Evolutionary conservation across 2,888 invertebrate genomes (phyloP), one percentile per base, ranked within the genome.

Genomic region (Sphaeridia pumilis): DNA sequence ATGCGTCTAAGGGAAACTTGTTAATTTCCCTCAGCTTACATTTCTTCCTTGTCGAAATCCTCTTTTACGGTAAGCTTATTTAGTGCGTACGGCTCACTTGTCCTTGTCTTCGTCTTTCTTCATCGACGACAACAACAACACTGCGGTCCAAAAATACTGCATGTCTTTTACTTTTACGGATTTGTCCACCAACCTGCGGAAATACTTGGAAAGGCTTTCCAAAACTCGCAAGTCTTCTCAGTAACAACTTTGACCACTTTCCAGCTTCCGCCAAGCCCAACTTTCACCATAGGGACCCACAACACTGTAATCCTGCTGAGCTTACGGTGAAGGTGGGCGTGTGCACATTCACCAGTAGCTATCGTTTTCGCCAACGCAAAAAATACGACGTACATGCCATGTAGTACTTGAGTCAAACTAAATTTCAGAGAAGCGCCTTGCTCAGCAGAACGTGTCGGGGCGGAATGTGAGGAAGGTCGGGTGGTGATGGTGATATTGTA

Each of bases 61-160:
- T 63, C 51, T 53, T 63, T 49, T 63, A 63, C 58, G 63, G 63
- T 63, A 61, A 63, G 63, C 38, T 10, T 5, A 26, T 26, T 36
- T n/a, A 3, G 3, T 46, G 28, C 25, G n/a, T n/a, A n/a, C n/a
- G n/a, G n/a, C n/a, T n/a, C n/a, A n/a, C n/a, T 26, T 12, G 4
- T 24, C 12, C 42, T 20, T 20, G 10, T 24, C 3, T 3, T 4
- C 17, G 7, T 42, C 25, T 25, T n/a, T 10, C 4, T n/a, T 14
- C n/a, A 17, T 10, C 48, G 22, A 20, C 25, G n/a, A 22, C 26
- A 25, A 27, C 48, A 17, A 10, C 27, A 7, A 10, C 38, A 4
- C 4, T 38, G 5, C 38, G 24, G 20, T 12, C 3, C 21, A 20
- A 41, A 3, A 20, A 20, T 4, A 41, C 7, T 7, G 20, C n/a